Evolutionary conservation across 1,140 invertebrate genomes (phyloP).

Genomic region (Zaprionus nigranus): DNA sequence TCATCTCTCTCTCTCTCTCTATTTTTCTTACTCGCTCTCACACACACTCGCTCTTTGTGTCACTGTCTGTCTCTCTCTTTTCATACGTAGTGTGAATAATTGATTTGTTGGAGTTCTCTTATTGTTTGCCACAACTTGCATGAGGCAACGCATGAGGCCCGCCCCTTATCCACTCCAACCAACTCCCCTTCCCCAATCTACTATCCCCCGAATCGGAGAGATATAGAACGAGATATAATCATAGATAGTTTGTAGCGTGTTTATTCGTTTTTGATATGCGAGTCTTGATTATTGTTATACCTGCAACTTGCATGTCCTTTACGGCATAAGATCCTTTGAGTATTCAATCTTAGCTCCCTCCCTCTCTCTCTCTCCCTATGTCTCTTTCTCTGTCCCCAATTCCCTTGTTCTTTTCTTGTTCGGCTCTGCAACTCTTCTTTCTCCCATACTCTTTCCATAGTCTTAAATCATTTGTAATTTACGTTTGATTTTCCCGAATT

Average conservation of each 20-base stretch:
- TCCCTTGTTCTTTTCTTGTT: slow-evolving; percentile 3
- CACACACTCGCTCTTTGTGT: background rate
- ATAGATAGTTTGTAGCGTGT: background rate
- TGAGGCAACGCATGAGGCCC: slow-evolving; percentile 38
- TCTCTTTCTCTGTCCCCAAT: slow-evolving; percentile 1
- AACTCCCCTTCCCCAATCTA: background rate
- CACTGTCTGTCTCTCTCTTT: slow-evolving; percentile 19
- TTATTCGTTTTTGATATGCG: slow-evolving; percentile 8
- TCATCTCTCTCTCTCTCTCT: slow-evolving; percentile 24
- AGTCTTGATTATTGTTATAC: background rate
- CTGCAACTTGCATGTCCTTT: slow-evolving; percentile 14
- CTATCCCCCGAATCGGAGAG: background rate
- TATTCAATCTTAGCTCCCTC: background rate
- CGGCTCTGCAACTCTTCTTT: slow-evolving; percentile 9
- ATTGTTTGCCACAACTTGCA: slow-evolving; percentile 39
- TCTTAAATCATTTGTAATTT: background rate
- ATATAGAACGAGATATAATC: background rate
- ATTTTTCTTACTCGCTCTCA: too few species aligned
- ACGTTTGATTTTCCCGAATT: background rate
- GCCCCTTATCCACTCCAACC: background rate
- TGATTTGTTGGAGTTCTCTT: slow-evolving; percentile 31
- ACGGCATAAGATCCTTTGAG: background rate
- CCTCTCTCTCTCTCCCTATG: slow-evolving; percentile 9
- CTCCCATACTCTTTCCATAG: slow-evolving; percentile 6
- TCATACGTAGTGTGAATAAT: slow-evolving; percentile 30